These are phyloP conservation scores for Otolemur garnettii DNA, from an alignment of 2,113 vertebrate genomes.

Conservation along the genomic window DNA sequence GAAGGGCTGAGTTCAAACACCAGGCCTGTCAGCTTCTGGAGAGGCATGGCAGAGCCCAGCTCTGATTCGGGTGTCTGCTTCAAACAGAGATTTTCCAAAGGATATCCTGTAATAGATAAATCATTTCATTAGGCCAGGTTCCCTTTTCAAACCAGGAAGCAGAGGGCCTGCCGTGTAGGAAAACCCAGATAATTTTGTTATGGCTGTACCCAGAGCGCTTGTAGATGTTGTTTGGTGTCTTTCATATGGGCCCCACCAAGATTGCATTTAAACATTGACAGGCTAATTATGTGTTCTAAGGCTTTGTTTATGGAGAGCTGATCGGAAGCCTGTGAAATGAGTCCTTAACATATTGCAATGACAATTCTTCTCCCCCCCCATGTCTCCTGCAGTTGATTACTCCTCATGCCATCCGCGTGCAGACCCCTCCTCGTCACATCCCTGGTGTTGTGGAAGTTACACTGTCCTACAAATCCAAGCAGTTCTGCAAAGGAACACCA, in stretches of 20 bases:
- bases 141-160: constrained; percentile 73
- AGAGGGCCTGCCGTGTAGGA: constrained; percentile 76
- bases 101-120: constrained; percentile 74
- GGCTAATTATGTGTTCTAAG: constrained; percentile 88
- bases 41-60: constrained; percentile 9
- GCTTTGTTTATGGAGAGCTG: constrained; percentile 86
- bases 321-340: constrained; percentile 82
- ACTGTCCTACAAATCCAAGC: constrained; percentile 99
- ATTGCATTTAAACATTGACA: constrained; percentile 86
- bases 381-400: constrained; percentile 95
- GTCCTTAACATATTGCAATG: constrained; percentile 78
- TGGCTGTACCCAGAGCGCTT: constrained; percentile 65
- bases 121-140: constrained; percentile 71
- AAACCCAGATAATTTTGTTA: constrained; percentile 84
- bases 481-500: constrained; percentile 99
- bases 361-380: constrained; percentile 59
- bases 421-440: constrained; percentile 98
- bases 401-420: constrained; percentile 98
- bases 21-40: constrained; percentile 32
- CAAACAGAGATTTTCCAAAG: constrained; percentile 68
- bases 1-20: constrained; percentile 55
- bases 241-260: constrained; percentile 82
- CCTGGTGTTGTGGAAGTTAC: constrained; percentile 99
- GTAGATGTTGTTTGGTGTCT: constrained; percentile 86
- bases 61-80: constrained; percentile 61